phyloP scores from a whole-genome alignment of 2,113 vertebrate species.

The Hydrolagus affinis region DNA sequence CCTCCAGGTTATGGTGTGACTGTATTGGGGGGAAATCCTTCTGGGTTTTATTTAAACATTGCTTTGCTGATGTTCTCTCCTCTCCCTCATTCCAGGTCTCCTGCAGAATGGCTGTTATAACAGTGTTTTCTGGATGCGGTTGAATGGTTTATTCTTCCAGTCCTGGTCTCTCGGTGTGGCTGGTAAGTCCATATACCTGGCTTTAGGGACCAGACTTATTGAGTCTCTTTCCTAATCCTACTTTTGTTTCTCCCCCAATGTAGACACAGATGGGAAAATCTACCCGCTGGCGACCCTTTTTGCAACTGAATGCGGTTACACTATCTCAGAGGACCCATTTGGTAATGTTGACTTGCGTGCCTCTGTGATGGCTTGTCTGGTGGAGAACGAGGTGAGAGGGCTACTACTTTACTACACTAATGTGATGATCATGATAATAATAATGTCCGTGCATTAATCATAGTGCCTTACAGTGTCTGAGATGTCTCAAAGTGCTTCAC shows the following conservation, averaged over 20 bases:
- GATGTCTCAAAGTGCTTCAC: too few relatives aligned
- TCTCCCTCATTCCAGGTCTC: neutral
- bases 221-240: neutral
- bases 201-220: too few relatives aligned
- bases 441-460: too few relatives aligned
- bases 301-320: slow-evolving; percentile 43
- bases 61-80: neutral
- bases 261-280: neutral
- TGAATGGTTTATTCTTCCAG: neutral
- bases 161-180: neutral
- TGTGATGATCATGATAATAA: too few relatives aligned
- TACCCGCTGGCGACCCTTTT: neutral
- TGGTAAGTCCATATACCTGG: neutral
- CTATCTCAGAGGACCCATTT: slow-evolving; percentile 32
- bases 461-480: too few relatives aligned
- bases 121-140: neutral
- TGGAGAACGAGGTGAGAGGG: slow-evolving; percentile 38
- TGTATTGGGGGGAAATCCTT: too few relatives aligned
- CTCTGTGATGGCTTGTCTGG: slow-evolving; percentile 45
- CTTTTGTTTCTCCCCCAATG: neutral
- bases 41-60: neutral
- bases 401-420: neutral
- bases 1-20: neutral
- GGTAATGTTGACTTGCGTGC: slow-evolving; percentile 37
- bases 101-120: neutral